A percentile compares a stretch with the other conserved stretches of the same genome.
phyloP scores from a whole-genome alignment of 2,888 invertebrate genomes.

The Bedellia somnulentella region DNA sequence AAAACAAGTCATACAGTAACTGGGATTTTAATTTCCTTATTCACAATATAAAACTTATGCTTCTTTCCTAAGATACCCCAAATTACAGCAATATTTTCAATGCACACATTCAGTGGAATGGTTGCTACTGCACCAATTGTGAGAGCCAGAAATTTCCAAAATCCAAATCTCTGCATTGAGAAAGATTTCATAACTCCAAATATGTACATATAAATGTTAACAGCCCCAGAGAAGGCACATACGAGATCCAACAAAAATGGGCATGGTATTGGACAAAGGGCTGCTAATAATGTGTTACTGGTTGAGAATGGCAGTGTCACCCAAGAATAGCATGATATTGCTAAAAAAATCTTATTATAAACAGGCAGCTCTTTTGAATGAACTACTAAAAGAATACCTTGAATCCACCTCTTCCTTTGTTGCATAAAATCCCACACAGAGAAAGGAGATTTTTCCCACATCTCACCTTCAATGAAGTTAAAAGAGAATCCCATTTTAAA shows the following conservation, averaged over 20 bases:
- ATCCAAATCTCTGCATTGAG: conserved; percentile 83
- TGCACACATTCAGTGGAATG: conserved; percentile 90
- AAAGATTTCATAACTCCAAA: conserved; percentile 98
- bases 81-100: conserved; percentile 93
- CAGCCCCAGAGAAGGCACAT: conserved; percentile 89
- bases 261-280: conserved; percentile 85
- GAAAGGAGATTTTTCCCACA: conserved; percentile 98
- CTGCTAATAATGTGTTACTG: conserved; percentile 84
- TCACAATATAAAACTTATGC: conserved; percentile 95
- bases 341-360: conserved; percentile 77
- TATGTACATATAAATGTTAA: conserved; percentile 96
- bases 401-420: conserved; percentile 95
- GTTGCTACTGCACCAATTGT: conserved; percentile 85
- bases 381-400: conserved; percentile 86
- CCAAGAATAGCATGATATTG: conserved; percentile 93
- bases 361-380: conserved; percentile 83
- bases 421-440: conserved; percentile 93
- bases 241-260: conserved; percentile 81
- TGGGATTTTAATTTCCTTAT: conserved; percentile 80
- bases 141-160: conserved; percentile 75
- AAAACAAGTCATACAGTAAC: conserved; percentile 67
- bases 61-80: conserved; percentile 95
- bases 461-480: conserved; percentile 96
- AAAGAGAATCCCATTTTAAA: conserved; percentile 88
- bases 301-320: conserved; percentile 91